Base-by-base conservation (phyloP, 2,113 vertebrate genomes). In the Crypturellus undulatus region DNA sequence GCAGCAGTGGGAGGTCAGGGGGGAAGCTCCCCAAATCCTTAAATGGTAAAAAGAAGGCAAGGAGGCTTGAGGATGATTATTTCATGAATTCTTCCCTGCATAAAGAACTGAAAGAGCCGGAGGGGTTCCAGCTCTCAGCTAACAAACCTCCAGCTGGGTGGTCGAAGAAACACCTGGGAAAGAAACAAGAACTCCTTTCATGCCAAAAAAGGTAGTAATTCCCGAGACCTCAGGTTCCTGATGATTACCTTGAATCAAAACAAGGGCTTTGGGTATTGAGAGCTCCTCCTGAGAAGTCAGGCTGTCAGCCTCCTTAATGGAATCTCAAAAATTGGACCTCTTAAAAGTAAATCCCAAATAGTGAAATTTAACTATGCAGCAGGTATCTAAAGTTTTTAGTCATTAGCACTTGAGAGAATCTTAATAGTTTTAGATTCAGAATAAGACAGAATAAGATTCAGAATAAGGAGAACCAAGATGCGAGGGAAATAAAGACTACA, bases 101-200 rank as follows among this genome's bases (percentile, higher is more conserved):
- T n/a, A 36, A 77, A 77, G 71, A 63, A 93, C 43, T 8, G 5
- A 36, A 40, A 88, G 28, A 8, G 82, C 84, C 84, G n/a, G 54
- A 83, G 71, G 88, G 63, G 36, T 28, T 85, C 43, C 75, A 95
- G 64, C 84, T 30, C 59, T 49, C 11, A 58, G 59, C 38, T 76
- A 82, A 69, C 8, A 10, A 69, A 76, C 5, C 58, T 91, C 87
- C 72, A 26, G 71, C n/a, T 93, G 93, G 84, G 92, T 85, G 82
- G 82, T 72, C 88, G 71, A 76, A 93, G 72, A 9, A 32, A 59
- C 21, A 82, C 6, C 58, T 69, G 59, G 58, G 65, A 79, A 68
- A 91, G 24, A 32, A 59, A 76, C 90, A 76, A 65, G 22, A 22
- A 60, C 54, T 73, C 62, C 8, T 78, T 71, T 49, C 51, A 67